Conservation (phyloP, 2,113 vertebrate species). For the Spea multiplicata region DNA sequence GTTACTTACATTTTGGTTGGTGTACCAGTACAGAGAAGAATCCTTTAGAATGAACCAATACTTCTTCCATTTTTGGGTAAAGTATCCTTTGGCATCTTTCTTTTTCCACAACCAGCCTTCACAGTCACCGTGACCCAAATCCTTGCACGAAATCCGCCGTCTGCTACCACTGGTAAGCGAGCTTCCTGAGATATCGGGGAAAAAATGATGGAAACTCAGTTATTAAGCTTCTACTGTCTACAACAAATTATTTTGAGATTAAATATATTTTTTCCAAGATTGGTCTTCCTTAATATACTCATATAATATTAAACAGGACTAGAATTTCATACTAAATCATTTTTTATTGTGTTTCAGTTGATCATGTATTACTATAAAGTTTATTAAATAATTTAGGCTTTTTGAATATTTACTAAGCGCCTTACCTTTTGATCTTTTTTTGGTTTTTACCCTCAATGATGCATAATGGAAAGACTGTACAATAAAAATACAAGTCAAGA, state of each 20-base stretch:
- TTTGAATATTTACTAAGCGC: neutral
- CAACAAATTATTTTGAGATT: too few relatives aligned
- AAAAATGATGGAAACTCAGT: too few relatives aligned
- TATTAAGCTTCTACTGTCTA: too few relatives aligned
- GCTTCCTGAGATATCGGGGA: conserved; percentile 53
- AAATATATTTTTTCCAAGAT: too few relatives aligned
- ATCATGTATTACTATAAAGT: too few relatives aligned
- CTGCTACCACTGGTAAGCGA: conserved; percentile 80
- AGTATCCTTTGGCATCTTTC: conserved; percentile 84
- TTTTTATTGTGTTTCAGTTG: too few relatives aligned
- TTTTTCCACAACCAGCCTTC: conserved; percentile 92
- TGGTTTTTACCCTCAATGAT: conserved; percentile 85
- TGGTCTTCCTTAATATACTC: too few relatives aligned
- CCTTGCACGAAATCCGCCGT: conserved; percentile 83
- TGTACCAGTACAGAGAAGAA: conserved; percentile 89
- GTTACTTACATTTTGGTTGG: conserved; percentile 83
- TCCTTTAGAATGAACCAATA: conserved; percentile 92
- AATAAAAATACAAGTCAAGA: neutral
- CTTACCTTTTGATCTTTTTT: conserved; percentile 86
- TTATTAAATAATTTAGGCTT: too few relatives aligned
- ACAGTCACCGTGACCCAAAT: conserved; percentile 85
- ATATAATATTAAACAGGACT: too few relatives aligned
- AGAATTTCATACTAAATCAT: too few relatives aligned
- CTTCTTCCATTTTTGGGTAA: conserved; percentile 89
- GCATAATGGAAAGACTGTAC: conserved; percentile 84